A percentile compares a stretch with the other conserved stretches of the same genome.
Conservation (phyloP, 2,888 invertebrate genomes). For the Drosophila hawaiiensis region DNA sequence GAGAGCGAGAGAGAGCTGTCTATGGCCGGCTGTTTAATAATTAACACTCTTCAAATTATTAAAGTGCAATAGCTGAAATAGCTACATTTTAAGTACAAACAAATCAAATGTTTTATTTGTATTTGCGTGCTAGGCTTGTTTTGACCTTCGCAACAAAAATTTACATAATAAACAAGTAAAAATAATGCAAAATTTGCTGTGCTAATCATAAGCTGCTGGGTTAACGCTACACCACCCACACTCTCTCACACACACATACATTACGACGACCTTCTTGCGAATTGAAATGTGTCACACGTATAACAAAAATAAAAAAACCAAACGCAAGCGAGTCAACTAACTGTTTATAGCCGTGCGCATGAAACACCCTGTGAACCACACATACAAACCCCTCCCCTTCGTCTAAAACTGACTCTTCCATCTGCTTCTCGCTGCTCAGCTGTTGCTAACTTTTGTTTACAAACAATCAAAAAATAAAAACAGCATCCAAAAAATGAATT, state of each 20-base stretch:
- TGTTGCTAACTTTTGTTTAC: conserved; percentile 67
- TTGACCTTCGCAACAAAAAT: conserved; percentile 39
- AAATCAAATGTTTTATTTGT: neutral
- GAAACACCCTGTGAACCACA: conserved; percentile 37
- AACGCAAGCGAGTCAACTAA: conserved; percentile 20
- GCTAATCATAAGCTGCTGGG: conserved; percentile 37
- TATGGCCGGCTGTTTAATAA: conserved; percentile 20
- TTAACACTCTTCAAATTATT: conserved; percentile 12
- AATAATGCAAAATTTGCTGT: conserved; percentile 35
- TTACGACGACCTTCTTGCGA: conserved; percentile 48
- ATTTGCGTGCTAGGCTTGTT: neutral
- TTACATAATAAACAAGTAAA: conserved; percentile 51
- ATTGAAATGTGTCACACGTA: conserved; percentile 53
- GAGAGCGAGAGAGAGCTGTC: neutral
- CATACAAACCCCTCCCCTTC: neutral
- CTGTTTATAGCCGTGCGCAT: conserved; percentile 13
- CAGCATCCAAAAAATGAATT: conserved; percentile 32
- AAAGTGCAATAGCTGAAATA: conserved; percentile 1
- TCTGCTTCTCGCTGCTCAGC: conserved; percentile 32
- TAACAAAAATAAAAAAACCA: conserved; percentile 29
- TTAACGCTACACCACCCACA: conserved; percentile 18
- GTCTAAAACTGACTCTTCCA: conserved; percentile 34
- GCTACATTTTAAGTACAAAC: conserved; percentile 21
- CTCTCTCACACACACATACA: neutral
- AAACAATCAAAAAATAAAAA: conserved; percentile 64